Evolutionary conservation across 2,888 invertebrate genomes (phyloP).

Genomic region (Pomacea canaliculata): DNA sequence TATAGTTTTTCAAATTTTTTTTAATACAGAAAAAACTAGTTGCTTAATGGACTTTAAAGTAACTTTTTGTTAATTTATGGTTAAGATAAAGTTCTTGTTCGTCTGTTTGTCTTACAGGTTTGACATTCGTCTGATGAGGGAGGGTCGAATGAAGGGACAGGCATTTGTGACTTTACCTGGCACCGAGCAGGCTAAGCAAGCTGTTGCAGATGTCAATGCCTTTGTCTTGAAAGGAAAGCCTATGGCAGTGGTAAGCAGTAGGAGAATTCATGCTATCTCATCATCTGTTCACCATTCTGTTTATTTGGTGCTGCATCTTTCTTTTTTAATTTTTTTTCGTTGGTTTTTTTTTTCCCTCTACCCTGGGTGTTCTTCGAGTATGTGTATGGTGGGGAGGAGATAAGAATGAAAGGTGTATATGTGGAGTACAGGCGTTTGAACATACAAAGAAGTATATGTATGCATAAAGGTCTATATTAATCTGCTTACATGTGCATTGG

Average conservation of each 20-base stretch:
- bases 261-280: not conserved
- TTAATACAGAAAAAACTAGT: too few species aligned
- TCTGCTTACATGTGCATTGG: too few species aligned
- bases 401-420: too few species aligned
- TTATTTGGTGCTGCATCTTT: not conserved
- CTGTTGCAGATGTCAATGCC: slow-evolving; percentile 88
- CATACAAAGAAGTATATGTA: too few species aligned
- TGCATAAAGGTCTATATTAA: too few species aligned
- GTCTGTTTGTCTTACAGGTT: slow-evolving; percentile 60
- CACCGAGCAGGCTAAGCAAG: slow-evolving; percentile 79
- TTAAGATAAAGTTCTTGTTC: too few species aligned
- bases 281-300: not conserved
- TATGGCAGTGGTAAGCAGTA: slow-evolving; percentile 78
- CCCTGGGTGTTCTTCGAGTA: too few species aligned
- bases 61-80: too few species aligned
- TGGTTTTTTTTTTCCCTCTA: not conserved
- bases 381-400: too few species aligned
- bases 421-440: too few species aligned
- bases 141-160: slow-evolving; percentile 96
- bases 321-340: slow-evolving; percentile 21
- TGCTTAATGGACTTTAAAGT: too few species aligned
- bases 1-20: too few species aligned
- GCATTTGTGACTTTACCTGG: slow-evolving; percentile 89
- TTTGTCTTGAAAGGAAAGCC: slow-evolving; percentile 88
- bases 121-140: slow-evolving; percentile 87